Evolutionary conservation across 2,113 vertebrate genomes (phyloP).

Genomic region (Neotoma lepida): DNA sequence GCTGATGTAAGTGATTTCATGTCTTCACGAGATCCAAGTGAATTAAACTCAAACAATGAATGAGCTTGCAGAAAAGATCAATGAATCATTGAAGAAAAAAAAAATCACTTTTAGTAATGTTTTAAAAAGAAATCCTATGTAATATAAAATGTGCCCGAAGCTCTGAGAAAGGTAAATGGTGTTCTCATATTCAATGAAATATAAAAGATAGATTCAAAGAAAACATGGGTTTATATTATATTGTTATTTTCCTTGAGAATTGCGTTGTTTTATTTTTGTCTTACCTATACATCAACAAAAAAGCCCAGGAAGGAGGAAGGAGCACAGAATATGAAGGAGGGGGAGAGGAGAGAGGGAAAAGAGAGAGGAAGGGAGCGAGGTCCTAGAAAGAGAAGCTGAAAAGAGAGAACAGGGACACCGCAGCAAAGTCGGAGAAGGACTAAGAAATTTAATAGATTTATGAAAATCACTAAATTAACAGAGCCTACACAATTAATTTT

Average conservation of each 20-base stretch:
- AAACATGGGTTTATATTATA: slow-evolving; percentile 24
- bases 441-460: not conserved
- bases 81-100: not conserved
- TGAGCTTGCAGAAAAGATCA: slow-evolving; percentile 43
- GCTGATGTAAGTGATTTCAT: slow-evolving; percentile 50
- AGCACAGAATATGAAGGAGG: not conserved
- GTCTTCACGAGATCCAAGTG: slow-evolving; percentile 56
- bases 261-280: not conserved
- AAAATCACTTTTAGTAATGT: slow-evolving; percentile 38
- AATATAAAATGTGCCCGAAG: slow-evolving; percentile 26
- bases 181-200: slow-evolving; percentile 28
- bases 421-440: not conserved
- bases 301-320: not conserved
- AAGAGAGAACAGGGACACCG: not conserved
- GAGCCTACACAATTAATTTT: slow-evolving; percentile 31
- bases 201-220: slow-evolving; percentile 50
- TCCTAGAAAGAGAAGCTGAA: not conserved
- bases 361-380: not conserved
- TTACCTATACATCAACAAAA: not conserved
- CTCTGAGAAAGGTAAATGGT: not conserved
- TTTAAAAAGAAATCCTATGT: slow-evolving; percentile 25
- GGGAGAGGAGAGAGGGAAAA: not conserved
- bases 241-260: not conserved
- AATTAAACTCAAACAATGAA: slow-evolving; percentile 36
- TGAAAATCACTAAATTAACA: slow-evolving; percentile 52